These are phyloP conservation scores for Trachymyrmex cornetzi DNA, from an alignment of 1,140 invertebrate genomes.

Conservation along the genomic window DNA sequence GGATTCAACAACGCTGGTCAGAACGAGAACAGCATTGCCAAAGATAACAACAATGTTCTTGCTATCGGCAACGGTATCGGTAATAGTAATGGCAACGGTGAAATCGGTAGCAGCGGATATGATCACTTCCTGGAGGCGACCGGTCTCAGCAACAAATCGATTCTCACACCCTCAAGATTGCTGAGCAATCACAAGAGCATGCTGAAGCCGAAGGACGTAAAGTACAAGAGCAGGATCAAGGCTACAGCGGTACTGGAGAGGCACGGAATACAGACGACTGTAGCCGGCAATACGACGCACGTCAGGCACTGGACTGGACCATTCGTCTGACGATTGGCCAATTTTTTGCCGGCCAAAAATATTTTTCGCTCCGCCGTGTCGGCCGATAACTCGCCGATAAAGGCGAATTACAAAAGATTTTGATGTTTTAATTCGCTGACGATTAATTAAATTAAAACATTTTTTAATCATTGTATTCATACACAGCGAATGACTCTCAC, in stretches of 20 bases:
- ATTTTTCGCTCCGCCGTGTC: conserved; percentile 31
- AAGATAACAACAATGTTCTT: conserved; percentile 78
- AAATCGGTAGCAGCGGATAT: conserved; percentile 79
- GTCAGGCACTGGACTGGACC: conserved; percentile 87
- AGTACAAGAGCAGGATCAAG: conserved; percentile 87
- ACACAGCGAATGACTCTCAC: neutral
- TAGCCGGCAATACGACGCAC: conserved; percentile 67
- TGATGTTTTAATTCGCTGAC: neutral
- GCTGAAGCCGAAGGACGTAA: conserved; percentile 92
- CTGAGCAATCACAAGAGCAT: conserved; percentile 92
- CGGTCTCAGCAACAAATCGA: conserved; percentile 93
- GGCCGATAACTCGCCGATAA: conserved; percentile 46
- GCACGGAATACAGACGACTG: conserved; percentile 76
- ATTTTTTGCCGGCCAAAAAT: conserved; percentile 56
- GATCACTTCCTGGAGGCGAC: conserved; percentile 93
- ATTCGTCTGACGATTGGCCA: conserved; percentile 85
- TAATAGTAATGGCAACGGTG: conserved; percentile 74
- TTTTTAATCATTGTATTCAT: neutral
- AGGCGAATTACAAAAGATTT: neutral
- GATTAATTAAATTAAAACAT: neutral
- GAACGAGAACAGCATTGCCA: conserved; percentile 73
- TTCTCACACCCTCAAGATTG: conserved; percentile 90
- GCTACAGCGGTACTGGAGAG: conserved; percentile 84
- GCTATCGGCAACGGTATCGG: conserved; percentile 62
- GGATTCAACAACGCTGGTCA: conserved; percentile 69